Percentiles rank a stretch among this genome's conserved stretches.
phyloP scores from a whole-genome alignment of 2,797 vertebrate species.

The Channa striata region DNA sequence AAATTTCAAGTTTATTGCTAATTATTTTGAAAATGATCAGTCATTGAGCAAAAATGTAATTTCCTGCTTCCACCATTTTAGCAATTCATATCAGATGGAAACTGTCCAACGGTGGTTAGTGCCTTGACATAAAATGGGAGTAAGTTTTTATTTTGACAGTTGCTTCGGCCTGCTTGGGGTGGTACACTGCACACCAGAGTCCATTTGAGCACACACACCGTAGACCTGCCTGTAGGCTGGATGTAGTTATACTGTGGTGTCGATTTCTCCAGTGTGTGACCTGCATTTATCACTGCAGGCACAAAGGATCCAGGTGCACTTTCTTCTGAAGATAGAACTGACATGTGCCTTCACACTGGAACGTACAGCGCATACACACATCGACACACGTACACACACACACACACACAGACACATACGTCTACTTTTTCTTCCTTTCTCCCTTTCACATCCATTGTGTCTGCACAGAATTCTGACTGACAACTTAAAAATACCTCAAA shows the following conservation, averaged over 20 bases:
- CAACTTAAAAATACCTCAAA: slow-evolving; percentile 45
- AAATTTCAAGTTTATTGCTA: neutral
- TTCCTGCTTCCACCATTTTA: neutral
- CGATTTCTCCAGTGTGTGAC: slow-evolving; percentile 23
- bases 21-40: neutral
- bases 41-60: neutral
- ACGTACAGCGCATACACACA: slow-evolving; percentile 1
- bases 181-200: neutral
- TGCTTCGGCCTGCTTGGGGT: neutral
- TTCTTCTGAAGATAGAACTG: slow-evolving; percentile 7
- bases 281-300: slow-evolving; percentile 51
- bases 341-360: neutral
- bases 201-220: neutral
- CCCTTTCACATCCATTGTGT: slow-evolving; percentile 14
- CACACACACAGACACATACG: neutral
- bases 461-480: slow-evolving; percentile 29
- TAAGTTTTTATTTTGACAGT: slow-evolving; percentile 1
- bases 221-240: slow-evolving; percentile 5
- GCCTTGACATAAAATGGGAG: neutral
- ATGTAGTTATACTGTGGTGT: slow-evolving; percentile 1
- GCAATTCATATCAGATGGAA: neutral
- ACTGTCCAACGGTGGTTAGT: neutral
- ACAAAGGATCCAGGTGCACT: slow-evolving; percentile 3
- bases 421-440: neutral
- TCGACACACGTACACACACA: slow-evolving; percentile 2